Evolutionary conservation across 2,888 invertebrate genomes (phyloP).

Genomic region (Rhamphomyia laevipes): DNA sequence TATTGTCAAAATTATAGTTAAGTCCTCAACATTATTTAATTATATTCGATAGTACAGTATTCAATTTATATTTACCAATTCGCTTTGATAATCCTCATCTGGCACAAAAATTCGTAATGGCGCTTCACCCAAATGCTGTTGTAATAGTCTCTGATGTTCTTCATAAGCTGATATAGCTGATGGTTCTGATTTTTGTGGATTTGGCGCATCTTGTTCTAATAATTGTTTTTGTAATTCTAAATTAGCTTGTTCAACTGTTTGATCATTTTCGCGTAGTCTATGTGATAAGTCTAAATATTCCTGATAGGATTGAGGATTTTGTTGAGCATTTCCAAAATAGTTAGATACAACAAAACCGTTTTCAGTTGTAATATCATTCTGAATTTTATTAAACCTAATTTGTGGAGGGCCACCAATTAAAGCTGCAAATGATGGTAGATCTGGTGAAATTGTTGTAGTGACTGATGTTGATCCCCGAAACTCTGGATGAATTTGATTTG

Average conservation of each 20-base stretch:
- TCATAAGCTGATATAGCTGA: constrained; percentile 24
- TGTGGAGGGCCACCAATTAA: constrained; percentile 29
- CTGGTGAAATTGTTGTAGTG: constrained; percentile 19
- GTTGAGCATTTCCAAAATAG: constrained; percentile 27
- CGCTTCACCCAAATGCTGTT: constrained; percentile 31
- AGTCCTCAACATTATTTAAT: no score
- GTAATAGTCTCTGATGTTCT: constrained; percentile 29
- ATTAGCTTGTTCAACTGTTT: constrained; percentile 22
- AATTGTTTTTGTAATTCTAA: constrained; percentile 24
- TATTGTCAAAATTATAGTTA: no score
- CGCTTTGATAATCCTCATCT: constrained; percentile 28
- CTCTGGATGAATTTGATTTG: constrained; percentile 27
- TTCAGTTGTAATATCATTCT: constrained; percentile 13
- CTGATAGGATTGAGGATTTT: constrained; percentile 28
- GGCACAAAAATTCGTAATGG: constrained; percentile 41
- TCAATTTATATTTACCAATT: no score
- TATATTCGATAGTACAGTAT: no score
- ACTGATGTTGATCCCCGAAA: constrained; percentile 19
- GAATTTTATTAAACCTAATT: constrained; percentile 11
- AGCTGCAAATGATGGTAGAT: constrained; percentile 26
- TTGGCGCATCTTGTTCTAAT: constrained; percentile 5
- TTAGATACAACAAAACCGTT: constrained; percentile 34
- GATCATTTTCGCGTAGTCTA: constrained; percentile 25
- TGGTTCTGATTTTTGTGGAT: neutral
- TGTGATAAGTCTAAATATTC: constrained; percentile 26